Conservation (phyloP, 2,113 vertebrate species). For the Microcebus lehilahytsara region DNA sequence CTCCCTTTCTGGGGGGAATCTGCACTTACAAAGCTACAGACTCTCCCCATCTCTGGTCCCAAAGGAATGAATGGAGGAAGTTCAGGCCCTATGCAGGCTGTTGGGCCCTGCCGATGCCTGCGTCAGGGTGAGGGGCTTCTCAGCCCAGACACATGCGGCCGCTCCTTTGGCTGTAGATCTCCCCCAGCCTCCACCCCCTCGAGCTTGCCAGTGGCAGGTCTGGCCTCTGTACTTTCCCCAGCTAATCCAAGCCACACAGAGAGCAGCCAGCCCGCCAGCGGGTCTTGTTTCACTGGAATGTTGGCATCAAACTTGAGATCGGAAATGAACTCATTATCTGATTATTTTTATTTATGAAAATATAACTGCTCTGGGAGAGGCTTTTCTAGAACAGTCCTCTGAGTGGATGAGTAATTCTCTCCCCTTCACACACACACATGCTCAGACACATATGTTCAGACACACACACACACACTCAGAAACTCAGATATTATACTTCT, state of each 20-base stretch:
- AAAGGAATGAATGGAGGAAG: not conserved
- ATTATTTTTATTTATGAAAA: conserved; percentile 87
- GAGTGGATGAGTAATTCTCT: conserved; percentile 79
- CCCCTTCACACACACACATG: conserved; percentile 1
- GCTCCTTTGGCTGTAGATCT: not conserved
- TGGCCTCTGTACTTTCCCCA: conserved; percentile 72
- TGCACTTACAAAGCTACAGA: not conserved
- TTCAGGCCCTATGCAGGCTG: not conserved
- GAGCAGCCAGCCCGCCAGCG: conserved; percentile 74
- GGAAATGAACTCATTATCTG: conserved; percentile 88
- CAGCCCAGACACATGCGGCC: not conserved
- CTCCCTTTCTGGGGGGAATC: not conserved
- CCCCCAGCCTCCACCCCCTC: not conserved
- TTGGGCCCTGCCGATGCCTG: not conserved
- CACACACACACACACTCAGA: not conserved
- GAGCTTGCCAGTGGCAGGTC: conserved; percentile 27
- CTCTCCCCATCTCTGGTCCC: not conserved
- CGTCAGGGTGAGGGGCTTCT: not conserved
- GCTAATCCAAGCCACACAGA: conserved; percentile 85
- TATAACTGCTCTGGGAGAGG: conserved; percentile 82
- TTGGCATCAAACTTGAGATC: conserved; percentile 84
- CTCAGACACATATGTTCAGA: not conserved
- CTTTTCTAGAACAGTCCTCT: conserved; percentile 78
- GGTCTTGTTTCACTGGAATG: conserved; percentile 85
- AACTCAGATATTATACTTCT: not conserved